Evolutionary conservation across 2,797 vertebrate genomes (phyloP).

Genomic region (Synanceia verrucosa): DNA sequence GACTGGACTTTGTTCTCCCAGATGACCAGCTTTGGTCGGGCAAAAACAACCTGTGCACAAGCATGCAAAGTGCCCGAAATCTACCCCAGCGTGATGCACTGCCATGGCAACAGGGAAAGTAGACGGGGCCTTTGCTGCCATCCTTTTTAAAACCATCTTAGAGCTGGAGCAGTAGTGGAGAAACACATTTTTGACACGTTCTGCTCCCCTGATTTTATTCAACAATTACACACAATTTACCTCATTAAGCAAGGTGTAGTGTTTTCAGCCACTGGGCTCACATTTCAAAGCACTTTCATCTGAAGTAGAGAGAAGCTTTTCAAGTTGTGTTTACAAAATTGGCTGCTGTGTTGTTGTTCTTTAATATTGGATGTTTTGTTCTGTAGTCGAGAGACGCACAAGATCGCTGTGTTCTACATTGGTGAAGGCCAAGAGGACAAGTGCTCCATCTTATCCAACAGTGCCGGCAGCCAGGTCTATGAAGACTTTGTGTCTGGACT

Average conservation of each 20-base stretch:
- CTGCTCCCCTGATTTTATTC: slow-evolving; percentile 17
- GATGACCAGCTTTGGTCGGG: slow-evolving; percentile 50
- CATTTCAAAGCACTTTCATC: slow-evolving; percentile 17
- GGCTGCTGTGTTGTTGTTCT: not conserved
- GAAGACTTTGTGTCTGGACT: slow-evolving; percentile 98
- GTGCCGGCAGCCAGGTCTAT: slow-evolving; percentile 92
- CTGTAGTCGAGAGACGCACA: slow-evolving; percentile 95
- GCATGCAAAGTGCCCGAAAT: slow-evolving; percentile 72
- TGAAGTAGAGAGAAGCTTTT: slow-evolving; percentile 15
- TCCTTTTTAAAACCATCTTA: slow-evolving; percentile 29
- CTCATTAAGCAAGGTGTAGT: slow-evolving; percentile 4
- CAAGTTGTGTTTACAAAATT: slow-evolving; percentile 11
- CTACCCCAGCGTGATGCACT: slow-evolving; percentile 37
- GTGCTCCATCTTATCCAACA: slow-evolving; percentile 94
- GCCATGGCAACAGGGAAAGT: slow-evolving; percentile 70
- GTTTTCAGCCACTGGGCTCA: slow-evolving; percentile 15
- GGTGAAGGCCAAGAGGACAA: slow-evolving; percentile 98
- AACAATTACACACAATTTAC: slow-evolving; percentile 12
- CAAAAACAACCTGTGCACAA: slow-evolving; percentile 71
- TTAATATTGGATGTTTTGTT: slow-evolving; percentile 22
- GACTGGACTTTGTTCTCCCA: slow-evolving; percentile 60
- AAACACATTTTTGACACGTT: not conserved
- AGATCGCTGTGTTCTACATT: slow-evolving; percentile 98
- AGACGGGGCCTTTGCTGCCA: slow-evolving; percentile 19
- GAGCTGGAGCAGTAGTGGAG: slow-evolving; percentile 8